Evolutionary conservation across 2,797 vertebrate genomes (phyloP), one percentile per base, ranked within the genome.

Genomic region (Myripristis jacobus): DNA sequence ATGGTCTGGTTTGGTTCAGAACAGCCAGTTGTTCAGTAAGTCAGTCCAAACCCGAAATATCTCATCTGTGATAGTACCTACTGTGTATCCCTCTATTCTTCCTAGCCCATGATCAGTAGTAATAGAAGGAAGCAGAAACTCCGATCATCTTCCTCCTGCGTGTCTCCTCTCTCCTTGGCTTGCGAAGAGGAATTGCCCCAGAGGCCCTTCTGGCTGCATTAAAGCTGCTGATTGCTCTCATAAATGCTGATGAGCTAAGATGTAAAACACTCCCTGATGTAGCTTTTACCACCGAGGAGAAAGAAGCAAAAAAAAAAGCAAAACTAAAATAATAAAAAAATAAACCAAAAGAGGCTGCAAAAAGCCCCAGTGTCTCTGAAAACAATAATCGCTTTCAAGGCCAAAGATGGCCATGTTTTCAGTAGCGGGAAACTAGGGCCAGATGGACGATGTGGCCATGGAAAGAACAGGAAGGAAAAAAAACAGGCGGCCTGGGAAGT

Each of bases 221-320:
- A 85, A 53, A 64, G 76, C 52, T 74, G 73, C 27, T 87, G 79
- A 91, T 84, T 74, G 70, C 48, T 69, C 64, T 80, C 82, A 83
- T 90, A 90, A 91, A 90, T 34, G 44, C 70, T 77, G 73, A 90
- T 55, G 24, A 80, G 58, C 70, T 77, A 76, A 73, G 73, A 69
- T 69, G 73, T 84, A 73, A 86, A 84, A 75, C 67, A 69, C 74
- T 66, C 63, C 56, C 25, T 71, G 57, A 67, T 2, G 25, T 66
- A 16, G 11, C 18, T 24, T 48, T 36, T 61, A 53, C 36, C 57
- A 43, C 48, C 34, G 13, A 5, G 9, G n/a, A 51, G 46, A 43
- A 47, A 18, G 44, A 11, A 31, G 27, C 10, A 44, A 16, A 31
- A 38, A n/a, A 47, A 29, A 43, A 21, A 36, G 16, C 9, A 31